These are phyloP conservation scores for Enoplolaimus lenunculus DNA, from an alignment of 2,888 invertebrate species.

Conservation along the genomic window DNA sequence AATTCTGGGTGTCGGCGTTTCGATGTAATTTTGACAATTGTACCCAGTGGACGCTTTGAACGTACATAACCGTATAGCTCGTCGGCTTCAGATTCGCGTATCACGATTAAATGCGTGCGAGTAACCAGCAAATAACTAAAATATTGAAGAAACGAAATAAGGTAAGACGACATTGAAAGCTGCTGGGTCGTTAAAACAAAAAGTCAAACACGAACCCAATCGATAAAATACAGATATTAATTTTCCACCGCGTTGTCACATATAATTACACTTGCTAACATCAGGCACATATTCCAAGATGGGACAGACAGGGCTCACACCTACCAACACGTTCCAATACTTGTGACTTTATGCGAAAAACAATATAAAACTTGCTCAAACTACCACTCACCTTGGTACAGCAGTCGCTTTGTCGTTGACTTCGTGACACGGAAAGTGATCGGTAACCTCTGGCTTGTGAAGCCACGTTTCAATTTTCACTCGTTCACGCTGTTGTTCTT, in stretches of 20 bases:
- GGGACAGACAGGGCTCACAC: no score
- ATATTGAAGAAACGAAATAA: slow-evolving; percentile 17
- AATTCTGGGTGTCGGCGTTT: slow-evolving; percentile 85
- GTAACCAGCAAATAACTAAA: slow-evolving; percentile 69
- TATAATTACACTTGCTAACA: no score
- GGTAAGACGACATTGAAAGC: no score
- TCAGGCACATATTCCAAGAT: no score
- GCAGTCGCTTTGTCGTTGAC: slow-evolving; percentile 59
- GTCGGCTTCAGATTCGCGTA: slow-evolving; percentile 53
- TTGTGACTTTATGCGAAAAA: no score
- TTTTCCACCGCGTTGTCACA: no score
- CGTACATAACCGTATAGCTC: slow-evolving; percentile 65
- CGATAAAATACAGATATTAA: no score
- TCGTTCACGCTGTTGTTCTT: slow-evolving; percentile 26
- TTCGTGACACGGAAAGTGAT: slow-evolving; percentile 78
- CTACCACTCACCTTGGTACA: slow-evolving; percentile 2
- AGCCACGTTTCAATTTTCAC: slow-evolving; percentile 66
- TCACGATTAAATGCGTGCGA: slow-evolving; percentile 65
- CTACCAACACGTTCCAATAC: no score
- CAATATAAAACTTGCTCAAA: no score
- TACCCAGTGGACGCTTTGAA: slow-evolving; percentile 69
- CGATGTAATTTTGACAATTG: slow-evolving; percentile 90
- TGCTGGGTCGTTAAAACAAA: no score
- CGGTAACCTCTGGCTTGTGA: slow-evolving; percentile 65
- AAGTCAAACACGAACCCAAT: no score